Evolutionary conservation across 2,113 vertebrate genomes (phyloP), one percentile per base, ranked within the genome.

Genomic region (Grus americana): DNA sequence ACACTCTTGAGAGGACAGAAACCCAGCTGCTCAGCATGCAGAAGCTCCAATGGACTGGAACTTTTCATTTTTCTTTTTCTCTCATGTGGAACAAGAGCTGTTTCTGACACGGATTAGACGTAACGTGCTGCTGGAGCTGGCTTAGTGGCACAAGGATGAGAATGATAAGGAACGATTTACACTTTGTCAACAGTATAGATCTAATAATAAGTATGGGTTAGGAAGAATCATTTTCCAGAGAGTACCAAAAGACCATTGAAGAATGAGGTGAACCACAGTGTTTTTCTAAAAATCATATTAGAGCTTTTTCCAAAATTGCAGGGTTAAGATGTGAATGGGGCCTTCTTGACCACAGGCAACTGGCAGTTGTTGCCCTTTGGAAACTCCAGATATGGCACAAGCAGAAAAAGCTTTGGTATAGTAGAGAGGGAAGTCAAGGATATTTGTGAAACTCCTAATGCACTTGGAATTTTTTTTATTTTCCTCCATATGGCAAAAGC

Each of bases 161-260:
- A 40, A 59, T 15, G n/a, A 18, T 12, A 76, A 73, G 8, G 5
- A 66, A 24, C 0, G 22, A 26, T 13, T 80, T 27, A 11, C 0
- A 0, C 6, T 47, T 11, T 10, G 10, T 21, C 1, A 1, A 8
- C 5, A 38, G 9, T 19, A 10, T 4, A 38, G 4, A n/a, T 22
- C 1, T 29, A 34, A 11, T 29, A 34, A 10, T 50, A 76, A 65
- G 1, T 5, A 30, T 3, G 7, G 10, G 2, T 8, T 44, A 34
- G 23, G 68, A 92, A 76, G 2, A 76, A 40, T 6, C 0, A 26
- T 22, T 57, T 67, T 40, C 10, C 21, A 22, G 12, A 49, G 4
- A 36, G 40, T 82, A 42, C n/a, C 29, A n/a, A 50, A 85, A 90
- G 38, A 0, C 44, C 12, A 36, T 0, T 49, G 15, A 54, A 40